Evolutionary conservation across 2,113 vertebrate species (phyloP).

Genomic region (Pseudolaguvia tuberculata): DNA sequence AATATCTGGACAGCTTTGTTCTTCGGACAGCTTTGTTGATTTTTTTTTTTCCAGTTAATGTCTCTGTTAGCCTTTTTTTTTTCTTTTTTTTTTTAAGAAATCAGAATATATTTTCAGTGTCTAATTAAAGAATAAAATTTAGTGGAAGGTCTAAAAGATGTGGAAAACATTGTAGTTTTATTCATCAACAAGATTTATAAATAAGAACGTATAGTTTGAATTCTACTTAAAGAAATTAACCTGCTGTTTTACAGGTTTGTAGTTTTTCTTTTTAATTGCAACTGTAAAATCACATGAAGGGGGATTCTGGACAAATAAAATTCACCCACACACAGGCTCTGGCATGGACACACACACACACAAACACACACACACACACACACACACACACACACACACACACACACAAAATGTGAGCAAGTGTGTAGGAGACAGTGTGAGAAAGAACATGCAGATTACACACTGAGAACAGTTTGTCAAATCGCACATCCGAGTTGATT

Average conservation of each 20-base stretch:
- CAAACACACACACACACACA: not conserved
- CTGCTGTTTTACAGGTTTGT: not conserved
- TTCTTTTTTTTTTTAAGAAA: too few relatives aligned
- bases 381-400: not conserved
- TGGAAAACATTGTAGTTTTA: too few relatives aligned
- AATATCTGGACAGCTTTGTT: too few relatives aligned
- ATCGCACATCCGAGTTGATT: constrained; percentile 20
- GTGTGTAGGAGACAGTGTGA: constrained; percentile 24
- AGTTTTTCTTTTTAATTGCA: not conserved
- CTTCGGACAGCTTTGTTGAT: too few relatives aligned
- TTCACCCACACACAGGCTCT: constrained; percentile 12
- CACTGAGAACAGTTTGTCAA: constrained; percentile 31
- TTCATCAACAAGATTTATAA: not conserved
- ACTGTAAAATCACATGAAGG: not conserved
- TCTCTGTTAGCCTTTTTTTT: too few relatives aligned
- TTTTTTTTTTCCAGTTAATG: too few relatives aligned
- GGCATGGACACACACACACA: not conserved
- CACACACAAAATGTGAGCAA: not conserved
- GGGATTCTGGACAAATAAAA: constrained; percentile 1
- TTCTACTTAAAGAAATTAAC: not conserved
- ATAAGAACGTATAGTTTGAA: not conserved
- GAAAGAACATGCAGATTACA: constrained; percentile 32
- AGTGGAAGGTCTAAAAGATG: too few relatives aligned
- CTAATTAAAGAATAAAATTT: too few relatives aligned
- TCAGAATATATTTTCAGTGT: too few relatives aligned